These are phyloP conservation scores for Ceyx melanurus DNA, from an alignment of 2,113 vertebrate genomes.

Conservation along the genomic window DNA sequence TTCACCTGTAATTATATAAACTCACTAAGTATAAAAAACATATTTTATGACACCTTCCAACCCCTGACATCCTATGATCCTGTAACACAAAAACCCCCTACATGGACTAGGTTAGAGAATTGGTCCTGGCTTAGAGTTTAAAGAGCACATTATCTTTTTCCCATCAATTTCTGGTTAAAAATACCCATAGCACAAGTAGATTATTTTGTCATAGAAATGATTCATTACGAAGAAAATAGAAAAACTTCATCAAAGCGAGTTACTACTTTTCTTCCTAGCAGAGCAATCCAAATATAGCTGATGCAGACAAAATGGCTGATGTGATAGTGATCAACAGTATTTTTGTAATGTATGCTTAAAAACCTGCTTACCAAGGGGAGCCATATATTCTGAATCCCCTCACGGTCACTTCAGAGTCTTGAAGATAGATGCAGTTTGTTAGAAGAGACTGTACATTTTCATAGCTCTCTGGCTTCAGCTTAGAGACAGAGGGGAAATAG, in stretches of 20 bases:
- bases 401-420: conserved; percentile 94
- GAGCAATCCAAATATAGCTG: conserved; percentile 1
- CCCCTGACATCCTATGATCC: no score
- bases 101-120: neutral
- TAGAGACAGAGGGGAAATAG: conserved; percentile 96
- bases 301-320: conserved; percentile 10
- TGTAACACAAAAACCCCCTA: neutral
- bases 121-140: neutral
- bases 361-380: conserved; percentile 90
- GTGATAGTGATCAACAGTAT: conserved; percentile 14
- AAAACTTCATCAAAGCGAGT: conserved; percentile 9
- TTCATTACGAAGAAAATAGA: neutral
- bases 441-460: conserved; percentile 95
- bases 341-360: conserved; percentile 44
- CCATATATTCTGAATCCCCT: conserved; percentile 93
- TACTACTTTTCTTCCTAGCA: neutral
- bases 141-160: neutral
- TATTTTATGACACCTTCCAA: neutral
- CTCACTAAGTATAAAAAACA: neutral
- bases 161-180: neutral
- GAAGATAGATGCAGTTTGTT: conserved; percentile 98
- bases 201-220: conserved; percentile 21
- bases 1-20: neutral
- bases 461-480: conserved; percentile 95
- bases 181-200: neutral